These are phyloP conservation scores for Echiichthys vipera DNA, from an alignment of 2,797 vertebrate genomes.

Conservation along the genomic window DNA sequence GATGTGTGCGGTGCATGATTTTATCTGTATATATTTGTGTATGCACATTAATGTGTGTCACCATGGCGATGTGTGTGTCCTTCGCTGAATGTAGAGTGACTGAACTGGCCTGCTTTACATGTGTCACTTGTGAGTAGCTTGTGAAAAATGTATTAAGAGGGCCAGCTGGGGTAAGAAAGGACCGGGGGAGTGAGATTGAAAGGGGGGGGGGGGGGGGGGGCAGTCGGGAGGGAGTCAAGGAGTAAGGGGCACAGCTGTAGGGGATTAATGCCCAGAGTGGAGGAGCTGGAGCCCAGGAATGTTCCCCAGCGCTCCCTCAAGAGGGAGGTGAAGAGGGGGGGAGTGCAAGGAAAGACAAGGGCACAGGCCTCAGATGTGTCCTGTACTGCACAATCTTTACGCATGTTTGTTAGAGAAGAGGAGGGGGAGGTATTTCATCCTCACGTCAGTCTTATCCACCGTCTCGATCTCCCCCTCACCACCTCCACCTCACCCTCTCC, in stretches of 20 bases:
- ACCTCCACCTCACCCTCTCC: constrained; percentile 30
- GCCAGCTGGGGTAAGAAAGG: constrained; percentile 74
- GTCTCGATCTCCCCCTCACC: constrained; percentile 50
- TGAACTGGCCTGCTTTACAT: constrained; percentile 86
- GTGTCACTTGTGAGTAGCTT: constrained; percentile 94
- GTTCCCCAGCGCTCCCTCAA: constrained; percentile 81
- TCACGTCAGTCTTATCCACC: constrained; percentile 64
- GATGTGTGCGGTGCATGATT: constrained; percentile 20
- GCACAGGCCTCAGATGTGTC: constrained; percentile 64
- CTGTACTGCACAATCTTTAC: constrained; percentile 52
- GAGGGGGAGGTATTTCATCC: constrained; percentile 56
- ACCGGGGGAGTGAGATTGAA: constrained; percentile 47
- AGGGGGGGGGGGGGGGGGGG: not conserved
- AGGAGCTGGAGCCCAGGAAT: constrained; percentile 91
- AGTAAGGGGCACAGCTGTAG: constrained; percentile 94
- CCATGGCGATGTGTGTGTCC: constrained; percentile 34
- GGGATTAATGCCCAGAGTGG: constrained; percentile 97
- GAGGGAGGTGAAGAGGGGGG: constrained; percentile 70
- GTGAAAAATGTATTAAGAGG: constrained; percentile 94
- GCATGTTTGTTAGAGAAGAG: constrained; percentile 52
- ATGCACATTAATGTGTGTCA: constrained; percentile 38
- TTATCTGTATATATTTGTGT: constrained; percentile 49
- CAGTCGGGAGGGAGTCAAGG: constrained; percentile 59
- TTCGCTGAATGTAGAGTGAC: constrained; percentile 48
- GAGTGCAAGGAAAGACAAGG: constrained; percentile 66